A percentile compares a stretch with the other conserved stretches of the same genome.
These are phyloP conservation scores for Zosterops lateralis DNA, from an alignment of 2,113 vertebrate species.

Conservation along the genomic window DNA sequence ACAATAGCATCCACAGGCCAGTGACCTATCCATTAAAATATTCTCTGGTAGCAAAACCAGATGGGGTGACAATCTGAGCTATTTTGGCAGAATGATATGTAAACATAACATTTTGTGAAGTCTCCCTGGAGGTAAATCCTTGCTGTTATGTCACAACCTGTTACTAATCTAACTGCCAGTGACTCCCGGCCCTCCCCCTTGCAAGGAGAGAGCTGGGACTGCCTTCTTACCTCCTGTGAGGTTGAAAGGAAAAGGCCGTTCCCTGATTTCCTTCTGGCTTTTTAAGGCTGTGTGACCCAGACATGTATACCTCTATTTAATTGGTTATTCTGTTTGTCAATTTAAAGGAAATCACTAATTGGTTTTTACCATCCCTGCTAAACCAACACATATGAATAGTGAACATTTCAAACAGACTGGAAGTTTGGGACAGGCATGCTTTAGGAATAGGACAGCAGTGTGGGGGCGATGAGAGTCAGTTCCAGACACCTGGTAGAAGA, in stretches of 20 bases:
- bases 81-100: neutral
- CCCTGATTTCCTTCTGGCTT: no score
- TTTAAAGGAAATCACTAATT: no score
- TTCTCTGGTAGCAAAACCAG: neutral
- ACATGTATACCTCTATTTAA: no score
- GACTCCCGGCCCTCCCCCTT: no score
- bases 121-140: neutral
- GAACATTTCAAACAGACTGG: neutral
- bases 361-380: no score
- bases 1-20: neutral
- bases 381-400: neutral
- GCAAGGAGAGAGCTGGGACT: no score
- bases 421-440: neutral
- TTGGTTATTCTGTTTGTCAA: no score
- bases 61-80: neutral
- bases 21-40: neutral
- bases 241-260: no score
- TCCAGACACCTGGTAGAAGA: rapidly evolving
- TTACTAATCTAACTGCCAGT: neutral
- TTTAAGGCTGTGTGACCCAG: no score
- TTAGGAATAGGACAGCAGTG: neutral
- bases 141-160: neutral
- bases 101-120: neutral
- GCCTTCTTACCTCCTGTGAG: no score
- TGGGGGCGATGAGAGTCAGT: neutral